Evolutionary conservation across 1,140 invertebrate species (phyloP), one percentile per base, ranked within the genome.

Genomic region (Trypoxylus dichotomus): DNA sequence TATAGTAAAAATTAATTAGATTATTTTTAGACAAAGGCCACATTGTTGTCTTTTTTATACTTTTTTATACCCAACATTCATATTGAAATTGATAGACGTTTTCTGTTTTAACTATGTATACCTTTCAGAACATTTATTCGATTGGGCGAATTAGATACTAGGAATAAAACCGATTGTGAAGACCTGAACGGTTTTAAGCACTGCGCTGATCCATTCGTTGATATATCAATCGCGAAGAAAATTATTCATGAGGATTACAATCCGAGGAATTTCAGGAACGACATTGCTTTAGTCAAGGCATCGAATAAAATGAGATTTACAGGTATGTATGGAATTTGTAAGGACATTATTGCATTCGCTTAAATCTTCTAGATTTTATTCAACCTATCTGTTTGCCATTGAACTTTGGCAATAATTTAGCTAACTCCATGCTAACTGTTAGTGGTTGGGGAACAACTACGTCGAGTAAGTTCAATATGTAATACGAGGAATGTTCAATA

Each of bases 41-140:
- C n/a, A n/a, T n/a, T n/a, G n/a, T n/a, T n/a, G n/a, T n/a, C n/a
- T n/a, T n/a, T n/a, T n/a, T n/a, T n/a, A n/a, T n/a, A n/a, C n/a
- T n/a, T n/a, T n/a, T n/a, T n/a, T n/a, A n/a, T n/a, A n/a, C n/a
- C n/a, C n/a, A n/a, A n/a, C n/a, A n/a, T n/a, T n/a, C n/a, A n/a
- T 0, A 1, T 68, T 27, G 19, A 68, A 7, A 25, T 13, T 1
- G 0, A 27, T 8, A 11, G 1, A 68, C n/a, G n/a, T n/a, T n/a
- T n/a, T n/a, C n/a, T n/a, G n/a, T n/a, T n/a, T n/a, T n/a, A n/a
- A n/a, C n/a, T n/a, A n/a, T n/a, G n/a, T n/a, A 73, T 77, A 25
- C 41, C 82, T 77, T 94, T 94, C 85, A 93, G 94, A 91, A 93
- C 94, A 81, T 92, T 93, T 83, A 92, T 94, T 27, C 93, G 93